A percentile compares a stretch with the other conserved stretches of the same genome.
These are phyloP conservation scores for Trochalopteron elliotii DNA, from an alignment of 2,113 vertebrate genomes.

Conservation along the genomic window DNA sequence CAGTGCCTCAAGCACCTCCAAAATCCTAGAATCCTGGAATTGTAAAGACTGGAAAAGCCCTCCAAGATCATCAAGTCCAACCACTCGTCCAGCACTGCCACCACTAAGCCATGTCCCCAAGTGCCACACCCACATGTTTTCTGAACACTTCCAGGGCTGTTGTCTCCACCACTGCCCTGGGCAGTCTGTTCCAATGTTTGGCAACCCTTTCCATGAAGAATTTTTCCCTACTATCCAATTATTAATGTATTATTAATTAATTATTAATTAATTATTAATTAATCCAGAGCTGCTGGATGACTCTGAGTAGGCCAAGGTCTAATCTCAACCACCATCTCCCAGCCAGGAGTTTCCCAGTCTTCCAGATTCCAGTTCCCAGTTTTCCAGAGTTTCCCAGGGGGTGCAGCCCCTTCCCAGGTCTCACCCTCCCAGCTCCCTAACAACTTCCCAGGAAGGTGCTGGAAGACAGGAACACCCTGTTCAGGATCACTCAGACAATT, in stretches of 20 bases:
- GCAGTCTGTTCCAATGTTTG: not conserved
- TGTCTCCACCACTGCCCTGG: not conserved
- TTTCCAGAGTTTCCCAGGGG: no score
- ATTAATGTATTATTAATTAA: no score
- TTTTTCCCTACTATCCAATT: not conserved
- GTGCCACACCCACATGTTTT: rapidly evolving
- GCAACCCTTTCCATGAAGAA: not conserved
- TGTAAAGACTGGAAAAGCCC: not conserved
- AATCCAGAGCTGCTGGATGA: not conserved
- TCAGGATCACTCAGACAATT: not conserved
- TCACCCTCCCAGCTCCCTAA: not conserved
- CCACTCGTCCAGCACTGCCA: not conserved
- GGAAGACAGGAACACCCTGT: not conserved
- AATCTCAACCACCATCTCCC: not conserved
- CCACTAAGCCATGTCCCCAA: not conserved
- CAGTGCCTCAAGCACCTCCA: not conserved
- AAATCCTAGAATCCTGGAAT: not conserved
- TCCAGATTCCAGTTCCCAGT: no score
- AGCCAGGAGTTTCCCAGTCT: not conserved
- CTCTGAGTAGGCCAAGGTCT: not conserved
- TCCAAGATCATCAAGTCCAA: not conserved
- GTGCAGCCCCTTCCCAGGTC: not conserved
- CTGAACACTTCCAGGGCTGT: not conserved
- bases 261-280: not conserved
- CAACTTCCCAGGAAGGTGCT: not conserved